Evolutionary conservation across 2,888 invertebrate species (phyloP).

Genomic region (Oligia fasciuncula): DNA sequence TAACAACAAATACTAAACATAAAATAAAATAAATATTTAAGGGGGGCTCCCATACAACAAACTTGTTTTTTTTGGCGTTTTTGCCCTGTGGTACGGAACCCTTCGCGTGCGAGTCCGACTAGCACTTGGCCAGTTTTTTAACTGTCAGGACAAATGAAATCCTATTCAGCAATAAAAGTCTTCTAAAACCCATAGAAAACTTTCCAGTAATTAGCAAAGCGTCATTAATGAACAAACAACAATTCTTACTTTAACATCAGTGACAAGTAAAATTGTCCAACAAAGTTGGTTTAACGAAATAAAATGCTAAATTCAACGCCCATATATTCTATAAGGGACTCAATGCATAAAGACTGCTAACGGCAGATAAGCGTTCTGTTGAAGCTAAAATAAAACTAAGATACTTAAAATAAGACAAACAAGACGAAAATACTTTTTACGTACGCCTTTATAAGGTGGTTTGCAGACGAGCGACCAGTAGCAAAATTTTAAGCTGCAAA

Average conservation of each 20-base stretch:
- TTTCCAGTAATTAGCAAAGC: not conserved
- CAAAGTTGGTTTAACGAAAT: not conserved
- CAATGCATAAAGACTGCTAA: conserved; percentile 70
- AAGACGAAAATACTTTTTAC: conserved; percentile 64
- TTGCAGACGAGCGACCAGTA: conserved; percentile 16
- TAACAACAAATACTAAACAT: too few relatives aligned
- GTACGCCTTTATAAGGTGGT: conserved; percentile 64
- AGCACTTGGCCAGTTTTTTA: too few relatives aligned
- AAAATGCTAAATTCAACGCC: conserved; percentile 31
- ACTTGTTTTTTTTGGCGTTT: too few relatives aligned
- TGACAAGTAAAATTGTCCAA: not conserved
- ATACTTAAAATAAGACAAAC: conserved; percentile 41
- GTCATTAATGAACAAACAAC: not conserved
- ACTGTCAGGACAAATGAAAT: not conserved
- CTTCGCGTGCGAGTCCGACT: too few relatives aligned
- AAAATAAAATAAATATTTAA: too few relatives aligned
- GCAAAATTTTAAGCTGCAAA: not conserved
- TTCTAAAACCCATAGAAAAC: not conserved
- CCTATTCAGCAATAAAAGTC: not conserved
- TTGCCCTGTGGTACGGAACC: too few relatives aligned
- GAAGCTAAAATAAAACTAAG: conserved; percentile 70
- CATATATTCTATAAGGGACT: conserved; percentile 57
- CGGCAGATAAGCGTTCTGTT: conserved; percentile 70
- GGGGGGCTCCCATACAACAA: too few relatives aligned
- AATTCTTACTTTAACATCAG: not conserved